Evolutionary conservation across 2,888 invertebrate genomes (phyloP).

Genomic region (Hipparchia semele): DNA sequence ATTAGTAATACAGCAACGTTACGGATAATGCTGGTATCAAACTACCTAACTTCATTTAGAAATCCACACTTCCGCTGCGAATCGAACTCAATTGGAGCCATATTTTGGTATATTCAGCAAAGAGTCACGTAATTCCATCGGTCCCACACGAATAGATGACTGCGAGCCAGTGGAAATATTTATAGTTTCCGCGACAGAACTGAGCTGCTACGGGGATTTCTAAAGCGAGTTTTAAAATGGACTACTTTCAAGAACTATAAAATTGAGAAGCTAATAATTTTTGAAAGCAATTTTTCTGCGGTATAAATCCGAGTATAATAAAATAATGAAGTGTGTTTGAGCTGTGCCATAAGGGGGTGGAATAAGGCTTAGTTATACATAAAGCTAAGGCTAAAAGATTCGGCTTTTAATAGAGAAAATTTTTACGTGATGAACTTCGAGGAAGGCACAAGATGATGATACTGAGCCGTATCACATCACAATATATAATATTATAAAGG

Average conservation of each 20-base stretch:
- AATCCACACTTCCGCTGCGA: conserved; percentile 1
- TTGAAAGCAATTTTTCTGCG: not conserved
- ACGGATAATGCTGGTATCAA: not conserved
- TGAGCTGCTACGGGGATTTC: conserved; percentile 10
- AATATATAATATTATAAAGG: no score
- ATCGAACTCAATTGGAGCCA: conserved; percentile 1
- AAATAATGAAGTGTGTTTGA: no score
- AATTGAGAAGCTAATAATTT: not conserved
- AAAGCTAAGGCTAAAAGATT: no score
- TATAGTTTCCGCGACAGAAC: not conserved
- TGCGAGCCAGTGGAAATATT: conserved; percentile 11
- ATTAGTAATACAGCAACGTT: not conserved
- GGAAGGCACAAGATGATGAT: no score
- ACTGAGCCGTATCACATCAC: no score
- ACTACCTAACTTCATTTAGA: not conserved
- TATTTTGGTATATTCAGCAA: conserved; percentile 9
- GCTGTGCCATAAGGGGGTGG: no score
- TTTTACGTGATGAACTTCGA: no score
- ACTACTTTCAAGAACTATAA: not conserved
- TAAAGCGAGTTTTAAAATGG: not conserved
- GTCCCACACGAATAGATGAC: conserved; percentile 7
- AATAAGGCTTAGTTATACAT: no score
- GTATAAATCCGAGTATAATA: not conserved
- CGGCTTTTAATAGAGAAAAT: no score
- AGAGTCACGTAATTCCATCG: conserved; percentile 20